Base-by-base conservation (phyloP, 2,888 invertebrate genomes). In the Erebia ligea region DNA sequence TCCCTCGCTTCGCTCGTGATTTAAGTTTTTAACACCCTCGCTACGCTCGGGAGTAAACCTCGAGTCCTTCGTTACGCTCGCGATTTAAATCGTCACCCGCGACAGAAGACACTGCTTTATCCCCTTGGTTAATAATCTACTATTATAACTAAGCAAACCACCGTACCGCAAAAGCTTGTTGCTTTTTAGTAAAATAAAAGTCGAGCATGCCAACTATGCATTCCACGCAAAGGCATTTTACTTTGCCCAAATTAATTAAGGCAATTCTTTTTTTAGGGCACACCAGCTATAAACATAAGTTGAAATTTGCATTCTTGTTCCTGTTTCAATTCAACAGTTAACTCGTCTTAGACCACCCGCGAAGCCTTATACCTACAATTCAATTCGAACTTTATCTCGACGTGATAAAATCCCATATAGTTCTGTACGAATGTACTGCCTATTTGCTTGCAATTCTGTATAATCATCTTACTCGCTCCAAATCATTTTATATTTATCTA, bases 341-440 rank as follows among this genome's bases (percentile, higher is more conserved):
- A 86, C 86, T 85, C 86, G 85, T 85, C 86, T 88, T 86, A 85
- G 92, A 93, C 93, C 93, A 93, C 93, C 93, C 92, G 92, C 93
- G 92, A 85, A 79, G 92, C 77, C 74, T 75, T 71, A 69, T 74
- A 75, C 78, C 79, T 81, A 79, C 86, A 81, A 82, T 82, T 84
- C 80, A 91, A 89, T 89, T 84, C 81, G 84, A 85, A 84, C 92
- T 90, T 90, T 93, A 92, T 89, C 86, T 79, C 87, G 77, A 79
- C 67, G 83, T 79, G 78, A 84, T 85, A 90, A 84, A 85, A 88
- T 83, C 82, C 68, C 50, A 56, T 52, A 67, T 76, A 73, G 78
- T 76, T 69, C 72, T 70, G 69, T 79, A 77, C 56, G 34, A 50
- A 79, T 75, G 74, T 77, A 77, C 74, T 76, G 77, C 73, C 73